Evolutionary conservation across 2,797 vertebrate species (phyloP).

Genomic region (Amphiprion clarkii): DNA sequence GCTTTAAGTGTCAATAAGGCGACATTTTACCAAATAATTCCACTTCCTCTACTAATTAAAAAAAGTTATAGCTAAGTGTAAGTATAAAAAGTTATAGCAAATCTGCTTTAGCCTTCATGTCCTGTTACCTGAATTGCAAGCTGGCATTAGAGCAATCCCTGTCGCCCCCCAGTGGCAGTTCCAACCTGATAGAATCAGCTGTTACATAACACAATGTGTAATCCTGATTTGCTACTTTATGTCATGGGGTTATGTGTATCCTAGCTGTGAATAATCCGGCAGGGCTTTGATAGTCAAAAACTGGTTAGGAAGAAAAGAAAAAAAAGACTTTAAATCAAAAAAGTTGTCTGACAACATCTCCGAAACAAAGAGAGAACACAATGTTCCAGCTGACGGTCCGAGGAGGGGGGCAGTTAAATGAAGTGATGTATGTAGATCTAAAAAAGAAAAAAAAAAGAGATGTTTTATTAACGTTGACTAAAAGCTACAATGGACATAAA

Average conservation of each 20-base stretch:
- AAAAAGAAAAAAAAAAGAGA: not conserved
- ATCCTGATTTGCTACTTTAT: constrained; percentile 56
- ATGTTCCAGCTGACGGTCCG: constrained; percentile 11
- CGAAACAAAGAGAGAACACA: constrained; percentile 37
- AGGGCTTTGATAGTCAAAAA: not conserved
- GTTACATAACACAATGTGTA: constrained; percentile 69
- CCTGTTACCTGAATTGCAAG: too few species aligned
- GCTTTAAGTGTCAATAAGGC: too few species aligned
- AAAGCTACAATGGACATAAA: not conserved
- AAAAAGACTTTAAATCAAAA: not conserved
- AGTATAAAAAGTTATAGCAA: too few species aligned
- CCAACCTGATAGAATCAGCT: not conserved
- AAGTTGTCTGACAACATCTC: not conserved
- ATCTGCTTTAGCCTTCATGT: too few species aligned
- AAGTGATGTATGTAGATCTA: too few species aligned
- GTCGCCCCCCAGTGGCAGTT: constrained; percentile 56
- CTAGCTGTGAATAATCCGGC: constrained; percentile 52
- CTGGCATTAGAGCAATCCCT: not conserved
- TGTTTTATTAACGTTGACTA: too few species aligned
- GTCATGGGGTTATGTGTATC: constrained; percentile 61
- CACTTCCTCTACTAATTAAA: too few species aligned
- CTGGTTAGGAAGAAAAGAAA: not conserved
- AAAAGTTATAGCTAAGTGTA: too few species aligned
- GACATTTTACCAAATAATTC: too few species aligned
- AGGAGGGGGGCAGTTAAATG: not conserved